Conservation (phyloP, 2,797 vertebrate genomes). For the Cossypha niveicapilla region DNA sequence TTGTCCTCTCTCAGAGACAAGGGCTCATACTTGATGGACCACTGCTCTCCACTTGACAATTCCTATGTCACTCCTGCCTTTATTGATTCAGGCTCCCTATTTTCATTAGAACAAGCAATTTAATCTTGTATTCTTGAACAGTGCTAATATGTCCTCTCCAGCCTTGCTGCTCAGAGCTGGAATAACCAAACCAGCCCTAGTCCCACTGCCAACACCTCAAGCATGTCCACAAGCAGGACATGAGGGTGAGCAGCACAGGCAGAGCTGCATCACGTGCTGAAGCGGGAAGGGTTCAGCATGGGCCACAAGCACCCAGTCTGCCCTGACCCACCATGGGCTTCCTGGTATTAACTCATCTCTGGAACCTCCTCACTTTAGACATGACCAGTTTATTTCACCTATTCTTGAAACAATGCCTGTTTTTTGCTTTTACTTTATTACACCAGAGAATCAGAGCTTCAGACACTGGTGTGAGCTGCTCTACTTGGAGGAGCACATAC, state of each 20-base stretch:
- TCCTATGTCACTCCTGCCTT: background rate
- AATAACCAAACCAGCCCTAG: background rate
- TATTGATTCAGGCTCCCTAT: background rate
- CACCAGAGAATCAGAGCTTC: background rate
- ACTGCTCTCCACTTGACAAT: background rate
- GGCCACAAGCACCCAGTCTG: too few species aligned
- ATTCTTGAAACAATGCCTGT: background rate
- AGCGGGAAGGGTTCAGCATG: background rate
- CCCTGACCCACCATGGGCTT: background rate
- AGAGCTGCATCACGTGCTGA: accelerated
- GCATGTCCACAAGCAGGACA: background rate
- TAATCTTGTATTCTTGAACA: background rate
- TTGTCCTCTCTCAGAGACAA: background rate
- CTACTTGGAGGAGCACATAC: background rate
- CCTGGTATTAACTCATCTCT: background rate
- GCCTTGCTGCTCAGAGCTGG: background rate
- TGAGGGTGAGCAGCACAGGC: accelerated
- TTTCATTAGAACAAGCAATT: background rate
- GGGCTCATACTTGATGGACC: background rate
- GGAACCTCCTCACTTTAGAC: background rate
- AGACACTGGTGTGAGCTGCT: background rate
- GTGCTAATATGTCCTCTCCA: background rate
- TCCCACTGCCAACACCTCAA: background rate
- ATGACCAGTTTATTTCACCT: background rate
- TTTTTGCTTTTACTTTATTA: background rate